A percentile compares a stretch with the other conserved stretches of the same genome.
These are phyloP conservation scores for Poeciliopsis paucimaculata DNA, from an alignment of 2,797 vertebrate species.

Conservation along the genomic window DNA sequence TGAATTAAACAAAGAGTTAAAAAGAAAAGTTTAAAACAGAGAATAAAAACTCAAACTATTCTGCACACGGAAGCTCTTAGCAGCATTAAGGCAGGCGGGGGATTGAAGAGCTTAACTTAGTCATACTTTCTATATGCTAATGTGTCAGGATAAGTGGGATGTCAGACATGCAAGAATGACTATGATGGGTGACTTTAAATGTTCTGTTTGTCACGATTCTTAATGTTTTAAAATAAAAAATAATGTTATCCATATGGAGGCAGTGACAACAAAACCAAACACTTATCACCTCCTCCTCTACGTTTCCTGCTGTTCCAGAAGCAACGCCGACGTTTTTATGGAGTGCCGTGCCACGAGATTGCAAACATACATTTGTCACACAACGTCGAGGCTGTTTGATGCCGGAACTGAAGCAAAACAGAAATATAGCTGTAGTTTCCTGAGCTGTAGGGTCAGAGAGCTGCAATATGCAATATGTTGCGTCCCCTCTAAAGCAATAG, in stretches of 20 bases:
- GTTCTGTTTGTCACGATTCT: background rate
- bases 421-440: slow-evolving; percentile 5
- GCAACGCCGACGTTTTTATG: background rate
- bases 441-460: slow-evolving; percentile 17
- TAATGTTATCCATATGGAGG: background rate
- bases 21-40: background rate
- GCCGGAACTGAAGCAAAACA: slow-evolving; percentile 22
- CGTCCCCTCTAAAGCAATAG: slow-evolving; percentile 32
- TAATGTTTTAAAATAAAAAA: slow-evolving; percentile 7
- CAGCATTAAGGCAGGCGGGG: background rate
- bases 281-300: background rate
- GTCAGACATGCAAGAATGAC: background rate
- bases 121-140: background rate
- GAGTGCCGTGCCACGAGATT: background rate
- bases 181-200: slow-evolving; percentile 2
- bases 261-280: slow-evolving; percentile 21
- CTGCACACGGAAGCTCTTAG: background rate
- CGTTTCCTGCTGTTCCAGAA: slow-evolving; percentile 1
- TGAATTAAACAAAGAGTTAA: background rate
- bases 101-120: background rate
- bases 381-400: background rate
- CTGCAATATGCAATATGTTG: slow-evolving; percentile 52
- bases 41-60: background rate
- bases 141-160: slow-evolving; percentile 6
- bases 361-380: slow-evolving; percentile 34